Conservation (phyloP, 2,797 vertebrate species). For the Potorous gilbertii region DNA sequence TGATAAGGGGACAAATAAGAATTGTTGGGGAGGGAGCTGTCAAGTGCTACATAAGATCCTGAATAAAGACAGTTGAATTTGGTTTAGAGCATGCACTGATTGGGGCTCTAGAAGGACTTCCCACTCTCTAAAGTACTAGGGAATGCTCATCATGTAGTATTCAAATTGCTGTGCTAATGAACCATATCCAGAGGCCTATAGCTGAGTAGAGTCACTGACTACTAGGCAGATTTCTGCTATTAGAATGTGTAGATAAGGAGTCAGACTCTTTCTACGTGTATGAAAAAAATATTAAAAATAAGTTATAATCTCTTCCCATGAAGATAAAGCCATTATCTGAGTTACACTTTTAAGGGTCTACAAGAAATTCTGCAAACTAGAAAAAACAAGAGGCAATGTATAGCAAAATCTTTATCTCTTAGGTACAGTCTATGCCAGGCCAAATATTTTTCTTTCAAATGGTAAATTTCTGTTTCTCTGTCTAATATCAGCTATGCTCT, state of each 20-base stretch:
- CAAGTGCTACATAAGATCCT: neutral
- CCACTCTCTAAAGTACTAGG: neutral
- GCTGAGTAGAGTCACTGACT: neutral
- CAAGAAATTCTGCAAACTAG: neutral
- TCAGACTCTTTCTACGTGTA: neutral
- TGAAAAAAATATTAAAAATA: neutral
- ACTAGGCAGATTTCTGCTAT: neutral
- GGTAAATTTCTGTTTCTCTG: neutral
- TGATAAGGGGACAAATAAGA: too few species aligned
- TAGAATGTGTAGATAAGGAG: neutral
- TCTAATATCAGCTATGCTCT: too few species aligned
- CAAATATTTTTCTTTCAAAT: neutral
- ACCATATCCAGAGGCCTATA: neutral
- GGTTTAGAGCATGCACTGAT: neutral
- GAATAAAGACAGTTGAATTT: neutral
- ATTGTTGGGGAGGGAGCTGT: too few species aligned
- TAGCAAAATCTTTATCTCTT: neutral
- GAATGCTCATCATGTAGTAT: neutral
- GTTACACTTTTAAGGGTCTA: neutral
- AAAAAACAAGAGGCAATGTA: neutral
- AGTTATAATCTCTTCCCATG: neutral
- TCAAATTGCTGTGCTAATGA: neutral
- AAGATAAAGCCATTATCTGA: neutral
- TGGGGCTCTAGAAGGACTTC: neutral
- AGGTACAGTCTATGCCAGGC: neutral